A percentile compares a stretch with the other conserved stretches of the same genome.
These are phyloP conservation scores for Leptura quadrifasciata DNA, from an alignment of 2,888 invertebrate species.

Conservation along the genomic window DNA sequence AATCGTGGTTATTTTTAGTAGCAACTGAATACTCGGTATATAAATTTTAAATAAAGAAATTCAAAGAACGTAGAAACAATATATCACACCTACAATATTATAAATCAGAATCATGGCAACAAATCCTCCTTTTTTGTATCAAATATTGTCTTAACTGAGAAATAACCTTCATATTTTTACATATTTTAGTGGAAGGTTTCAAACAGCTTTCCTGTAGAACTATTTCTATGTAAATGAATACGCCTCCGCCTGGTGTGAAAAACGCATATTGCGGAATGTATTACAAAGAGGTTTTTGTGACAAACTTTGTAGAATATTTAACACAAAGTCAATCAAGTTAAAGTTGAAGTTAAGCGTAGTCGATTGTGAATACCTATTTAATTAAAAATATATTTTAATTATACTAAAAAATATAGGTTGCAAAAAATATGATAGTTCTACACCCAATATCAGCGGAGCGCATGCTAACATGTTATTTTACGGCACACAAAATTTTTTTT, in stretches of 20 bases:
- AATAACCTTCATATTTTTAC: conserved; percentile 12
- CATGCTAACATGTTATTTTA: too few relatives aligned
- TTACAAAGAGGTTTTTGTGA: neutral
- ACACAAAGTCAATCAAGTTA: too few relatives aligned
- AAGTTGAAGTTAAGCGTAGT: too few relatives aligned
- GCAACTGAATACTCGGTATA: neutral
- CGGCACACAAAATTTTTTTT: too few relatives aligned
- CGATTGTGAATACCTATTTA: too few relatives aligned
- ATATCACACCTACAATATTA: neutral
- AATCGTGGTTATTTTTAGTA: too few relatives aligned
- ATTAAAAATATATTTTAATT: too few relatives aligned
- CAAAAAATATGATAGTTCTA: too few relatives aligned
- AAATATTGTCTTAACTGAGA: neutral
- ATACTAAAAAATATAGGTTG: too few relatives aligned
- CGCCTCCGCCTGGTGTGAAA: neutral
- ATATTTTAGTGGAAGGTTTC: neutral
- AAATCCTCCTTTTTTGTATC: neutral
- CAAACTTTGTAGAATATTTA: neutral
- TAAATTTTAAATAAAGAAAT: neutral
- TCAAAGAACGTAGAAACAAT: neutral
- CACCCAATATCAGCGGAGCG: too few relatives aligned
- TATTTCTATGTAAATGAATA: neutral
- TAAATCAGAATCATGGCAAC: neutral
- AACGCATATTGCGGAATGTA: neutral
- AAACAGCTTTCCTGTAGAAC: neutral